These are phyloP conservation scores for Catostylus mosaicus DNA, from an alignment of 30 jellyfish, hydroid and myxozoan species.

Conservation along the genomic window DNA sequence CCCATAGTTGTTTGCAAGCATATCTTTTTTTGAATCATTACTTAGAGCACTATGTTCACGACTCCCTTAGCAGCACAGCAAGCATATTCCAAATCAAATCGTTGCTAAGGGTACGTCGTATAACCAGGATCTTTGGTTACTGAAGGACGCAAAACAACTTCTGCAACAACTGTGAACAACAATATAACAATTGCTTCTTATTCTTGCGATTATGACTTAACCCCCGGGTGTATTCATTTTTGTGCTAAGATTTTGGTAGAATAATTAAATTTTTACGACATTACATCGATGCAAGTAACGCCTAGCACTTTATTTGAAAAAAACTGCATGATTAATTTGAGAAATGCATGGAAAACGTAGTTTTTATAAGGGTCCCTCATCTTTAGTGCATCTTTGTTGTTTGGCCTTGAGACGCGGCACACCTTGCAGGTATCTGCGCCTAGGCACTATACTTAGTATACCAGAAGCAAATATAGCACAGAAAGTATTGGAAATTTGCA, in stretches of 20 bases:
- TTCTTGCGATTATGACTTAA: not conserved
- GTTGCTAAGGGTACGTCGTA: too few relatives aligned
- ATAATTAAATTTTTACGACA: not conserved
- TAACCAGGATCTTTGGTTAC: too few relatives aligned
- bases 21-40: too few relatives aligned
- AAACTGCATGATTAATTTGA: not conserved
- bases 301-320: not conserved
- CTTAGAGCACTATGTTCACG: too few relatives aligned
- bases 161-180: too few relatives aligned
- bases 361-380: not conserved
- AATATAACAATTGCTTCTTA: too few relatives aligned
- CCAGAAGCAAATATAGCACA: slow-evolving; percentile 57
- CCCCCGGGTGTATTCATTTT: not conserved
- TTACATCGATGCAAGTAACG: not conserved
- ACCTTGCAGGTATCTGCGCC: not conserved
- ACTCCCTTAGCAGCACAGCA: too few relatives aligned
- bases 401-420: slow-evolving; percentile 3
- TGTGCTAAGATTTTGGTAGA: not conserved
- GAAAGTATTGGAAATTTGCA: slow-evolving; percentile 24
- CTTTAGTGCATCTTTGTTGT: slow-evolving; percentile 36
- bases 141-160: too few relatives aligned
- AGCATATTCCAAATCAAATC: too few relatives aligned
- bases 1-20: too few relatives aligned
- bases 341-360: not conserved
- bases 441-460: slow-evolving; percentile 28